Evolutionary conservation across 2,888 invertebrate genomes (phyloP).

Genomic region (Hylaea fasciaria): DNA sequence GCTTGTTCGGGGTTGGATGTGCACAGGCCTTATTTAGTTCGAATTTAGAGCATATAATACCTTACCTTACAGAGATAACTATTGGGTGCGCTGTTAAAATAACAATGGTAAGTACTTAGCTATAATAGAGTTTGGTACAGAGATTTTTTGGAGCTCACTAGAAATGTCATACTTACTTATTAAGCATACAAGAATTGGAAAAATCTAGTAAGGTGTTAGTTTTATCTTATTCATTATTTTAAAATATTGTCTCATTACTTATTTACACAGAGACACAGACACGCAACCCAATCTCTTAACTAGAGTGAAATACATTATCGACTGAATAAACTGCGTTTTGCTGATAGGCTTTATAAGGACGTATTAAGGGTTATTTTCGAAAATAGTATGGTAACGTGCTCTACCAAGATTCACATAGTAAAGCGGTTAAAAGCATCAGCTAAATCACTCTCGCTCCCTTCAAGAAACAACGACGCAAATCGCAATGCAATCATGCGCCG

Average conservation of each 20-base stretch:
- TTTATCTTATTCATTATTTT: background rate
- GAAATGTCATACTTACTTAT: no score
- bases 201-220: background rate
- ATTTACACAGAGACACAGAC: background rate
- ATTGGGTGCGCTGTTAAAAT: no score
- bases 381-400: background rate
- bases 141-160: no score
- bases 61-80: no score
- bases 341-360: background rate
- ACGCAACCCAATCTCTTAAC: background rate
- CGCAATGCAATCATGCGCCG: conserved; percentile 72
- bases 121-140: no score
- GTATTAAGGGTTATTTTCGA: background rate
- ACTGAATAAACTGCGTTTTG: background rate
- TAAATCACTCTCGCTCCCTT: conserved; percentile 46
- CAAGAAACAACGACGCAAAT: conserved; percentile 66
- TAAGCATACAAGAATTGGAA: no score
- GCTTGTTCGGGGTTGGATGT: conserved; percentile 10
- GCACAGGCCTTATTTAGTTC: conserved; percentile 1
- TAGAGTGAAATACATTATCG: background rate
- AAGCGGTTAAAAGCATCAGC: conserved; percentile 18
- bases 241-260: conserved; percentile 1
- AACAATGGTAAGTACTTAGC: no score
- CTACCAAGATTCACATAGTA: conserved; percentile 9
- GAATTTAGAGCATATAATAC: no score